Evolutionary conservation across 2,113 vertebrate genomes (phyloP).

Genomic region (Apus apus): DNA sequence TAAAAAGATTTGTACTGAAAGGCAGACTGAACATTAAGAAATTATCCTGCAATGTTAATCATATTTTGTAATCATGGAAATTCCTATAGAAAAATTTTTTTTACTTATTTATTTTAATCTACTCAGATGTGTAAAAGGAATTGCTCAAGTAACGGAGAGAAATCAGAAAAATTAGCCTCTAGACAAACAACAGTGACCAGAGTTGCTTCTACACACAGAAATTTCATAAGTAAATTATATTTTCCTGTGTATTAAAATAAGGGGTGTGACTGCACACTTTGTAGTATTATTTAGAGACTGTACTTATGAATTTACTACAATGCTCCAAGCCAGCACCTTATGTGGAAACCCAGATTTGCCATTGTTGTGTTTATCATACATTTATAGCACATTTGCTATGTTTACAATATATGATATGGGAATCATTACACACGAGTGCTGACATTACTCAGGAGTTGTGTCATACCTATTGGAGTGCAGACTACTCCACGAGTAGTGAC

Average conservation of each 20-base stretch:
- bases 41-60: not conserved
- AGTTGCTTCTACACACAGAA: not conserved
- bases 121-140: not conserved
- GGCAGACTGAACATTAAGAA: not conserved
- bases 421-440: not conserved
- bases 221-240: not conserved
- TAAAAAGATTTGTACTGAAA: not conserved
- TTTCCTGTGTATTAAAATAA: not conserved
- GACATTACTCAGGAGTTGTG: not conserved
- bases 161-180: not conserved
- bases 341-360: not conserved
- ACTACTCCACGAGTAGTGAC: not conserved
- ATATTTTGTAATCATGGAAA: not conserved
- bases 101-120: not conserved
- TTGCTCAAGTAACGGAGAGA: not conserved
- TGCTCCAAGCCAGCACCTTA: not conserved
- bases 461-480: not conserved
- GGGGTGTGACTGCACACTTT: not conserved
- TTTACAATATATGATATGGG: not conserved
- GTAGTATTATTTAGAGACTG: not conserved
- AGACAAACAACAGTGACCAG: not conserved
- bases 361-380: not conserved
- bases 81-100: not conserved
- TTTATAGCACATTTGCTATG: not conserved
- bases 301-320: not conserved